Evolutionary conservation across 2,113 vertebrate genomes (phyloP).

Genomic region (Cheilinus undulatus): DNA sequence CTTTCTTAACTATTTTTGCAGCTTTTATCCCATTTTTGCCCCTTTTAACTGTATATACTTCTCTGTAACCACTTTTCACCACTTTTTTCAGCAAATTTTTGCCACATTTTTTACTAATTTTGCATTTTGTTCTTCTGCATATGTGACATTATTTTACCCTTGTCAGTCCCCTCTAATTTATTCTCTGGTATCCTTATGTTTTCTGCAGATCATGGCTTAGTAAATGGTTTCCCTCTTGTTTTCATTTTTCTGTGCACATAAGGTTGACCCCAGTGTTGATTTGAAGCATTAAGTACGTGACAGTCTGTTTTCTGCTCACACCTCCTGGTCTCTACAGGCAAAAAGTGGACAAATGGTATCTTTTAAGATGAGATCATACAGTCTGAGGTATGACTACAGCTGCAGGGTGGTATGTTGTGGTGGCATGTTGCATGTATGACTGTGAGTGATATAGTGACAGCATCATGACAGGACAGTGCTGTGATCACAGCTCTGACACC

Average conservation of each 20-base stretch:
- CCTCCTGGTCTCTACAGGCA: conserved; percentile 11
- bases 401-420: conserved; percentile 38
- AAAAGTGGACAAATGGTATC: conserved; percentile 22
- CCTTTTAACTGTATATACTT: too few species aligned
- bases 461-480: conserved; percentile 73
- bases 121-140: too few species aligned
- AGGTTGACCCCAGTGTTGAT: conserved; percentile 28
- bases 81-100: too few species aligned
- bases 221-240: conserved; percentile 19
- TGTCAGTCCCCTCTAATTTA: too few species aligned
- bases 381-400: conserved; percentile 20
- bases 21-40: too few species aligned
- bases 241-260: conserved; percentile 31
- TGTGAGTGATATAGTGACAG: conserved; percentile 74
- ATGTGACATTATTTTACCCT: too few species aligned
- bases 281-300: conserved; percentile 9
- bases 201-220: too few species aligned
- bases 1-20: too few species aligned
- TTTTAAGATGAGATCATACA: conserved; percentile 37
- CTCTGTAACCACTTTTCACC: too few species aligned
- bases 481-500: conserved; percentile 73
- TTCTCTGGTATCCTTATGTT: too few species aligned
- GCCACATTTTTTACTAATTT: too few species aligned
- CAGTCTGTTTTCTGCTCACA: conserved; percentile 10
- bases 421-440: conserved; percentile 29